Conservation (phyloP, 2,797 vertebrate species). For the Protosalanx chinensis region DNA sequence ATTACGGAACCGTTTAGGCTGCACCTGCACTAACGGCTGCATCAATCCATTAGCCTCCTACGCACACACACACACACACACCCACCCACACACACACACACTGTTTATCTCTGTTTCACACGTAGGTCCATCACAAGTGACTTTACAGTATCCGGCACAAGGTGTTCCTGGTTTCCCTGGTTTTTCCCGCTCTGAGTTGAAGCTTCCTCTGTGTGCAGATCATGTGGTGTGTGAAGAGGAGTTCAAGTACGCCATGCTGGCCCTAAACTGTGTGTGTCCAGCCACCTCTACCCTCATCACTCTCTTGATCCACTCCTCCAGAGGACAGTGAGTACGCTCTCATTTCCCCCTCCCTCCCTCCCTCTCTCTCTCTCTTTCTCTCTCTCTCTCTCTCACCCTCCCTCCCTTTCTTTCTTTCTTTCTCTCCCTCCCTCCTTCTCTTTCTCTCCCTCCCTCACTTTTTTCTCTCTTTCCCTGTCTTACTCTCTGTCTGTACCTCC, state of each 20-base stretch:
- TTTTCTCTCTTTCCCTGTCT: too few species aligned
- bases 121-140: too few species aligned
- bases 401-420: too few species aligned
- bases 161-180: too few species aligned
- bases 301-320: constrained; percentile 82
- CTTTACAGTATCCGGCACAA: too few species aligned
- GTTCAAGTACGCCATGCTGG: constrained; percentile 86
- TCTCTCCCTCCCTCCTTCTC: neutral
- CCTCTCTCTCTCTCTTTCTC: neutral
- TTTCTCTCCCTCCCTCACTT: neutral
- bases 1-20: constrained; percentile 8
- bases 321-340: constrained; percentile 78
- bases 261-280: constrained; percentile 83
- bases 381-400: neutral
- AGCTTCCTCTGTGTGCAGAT: constrained; percentile 61
- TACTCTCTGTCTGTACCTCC: too few species aligned
- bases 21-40: neutral
- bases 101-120: neutral
- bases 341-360: neutral
- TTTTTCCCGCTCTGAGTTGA: too few species aligned
- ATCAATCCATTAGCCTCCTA: neutral
- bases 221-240: constrained; percentile 86
- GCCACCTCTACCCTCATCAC: constrained; percentile 85
- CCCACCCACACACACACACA: neutral
- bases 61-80: neutral